Conservation (phyloP, 2,113 vertebrate genomes). For the Sula dactylatra region DNA sequence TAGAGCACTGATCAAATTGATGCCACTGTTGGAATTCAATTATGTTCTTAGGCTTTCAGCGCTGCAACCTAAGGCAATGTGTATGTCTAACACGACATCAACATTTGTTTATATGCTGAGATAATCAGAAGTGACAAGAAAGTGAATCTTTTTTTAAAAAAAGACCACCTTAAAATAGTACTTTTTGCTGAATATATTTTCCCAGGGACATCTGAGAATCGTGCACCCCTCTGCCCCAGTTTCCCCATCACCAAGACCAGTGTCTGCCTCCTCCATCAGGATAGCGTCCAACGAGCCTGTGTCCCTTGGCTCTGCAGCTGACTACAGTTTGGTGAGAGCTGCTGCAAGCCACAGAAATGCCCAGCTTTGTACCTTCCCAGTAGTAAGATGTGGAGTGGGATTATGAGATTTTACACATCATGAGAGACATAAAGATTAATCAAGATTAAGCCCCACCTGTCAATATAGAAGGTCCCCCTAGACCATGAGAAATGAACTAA, state of each 20-base stretch:
- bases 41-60: neutral
- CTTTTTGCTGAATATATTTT: too few relatives aligned
- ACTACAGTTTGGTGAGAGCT: neutral
- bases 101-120: neutral
- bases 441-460: neutral
- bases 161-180: too few relatives aligned
- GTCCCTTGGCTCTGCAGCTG: neutral
- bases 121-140: neutral
- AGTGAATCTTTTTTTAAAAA: neutral
- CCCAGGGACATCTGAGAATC: neutral
- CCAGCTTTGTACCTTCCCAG: neutral
- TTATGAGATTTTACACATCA: rapidly evolving
- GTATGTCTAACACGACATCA: neutral
- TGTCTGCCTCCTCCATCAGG: neutral
- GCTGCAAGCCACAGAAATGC: neutral
- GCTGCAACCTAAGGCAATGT: neutral
- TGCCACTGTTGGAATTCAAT: neutral
- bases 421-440: neutral
- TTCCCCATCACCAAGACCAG: neutral
- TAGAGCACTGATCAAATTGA: neutral
- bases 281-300: rapidly evolving
- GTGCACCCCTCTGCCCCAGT: neutral
- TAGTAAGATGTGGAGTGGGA: neutral
- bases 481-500: too few relatives aligned
- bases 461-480: neutral